Evolutionary conservation across 2,113 vertebrate genomes (phyloP), one percentile per base, ranked within the genome.

Genomic region (Mystacornis crossleyi): DNA sequence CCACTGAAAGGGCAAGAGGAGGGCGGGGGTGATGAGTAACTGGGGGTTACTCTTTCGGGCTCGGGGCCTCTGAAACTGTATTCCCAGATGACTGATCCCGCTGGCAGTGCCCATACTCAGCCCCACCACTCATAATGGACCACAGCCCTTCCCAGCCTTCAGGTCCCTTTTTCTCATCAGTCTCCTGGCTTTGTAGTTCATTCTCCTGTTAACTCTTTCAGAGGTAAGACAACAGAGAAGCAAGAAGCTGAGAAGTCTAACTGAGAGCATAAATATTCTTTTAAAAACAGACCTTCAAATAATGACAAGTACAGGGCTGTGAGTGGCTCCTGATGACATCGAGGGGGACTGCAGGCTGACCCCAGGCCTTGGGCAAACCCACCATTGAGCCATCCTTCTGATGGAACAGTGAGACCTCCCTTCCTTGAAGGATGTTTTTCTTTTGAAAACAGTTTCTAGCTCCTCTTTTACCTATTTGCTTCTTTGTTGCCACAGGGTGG

Each of bases 11-110:
- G 26, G 23, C 58, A 31, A 6, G 62, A 86, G 45, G 10, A 12
- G 5, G 7, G 38, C 3, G 4, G 26, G n/a, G 1, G 2, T 18
- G 36, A 31, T 0, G 4, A 84, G 50, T 24, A 34, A 7, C n/a
- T 58, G 55, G 14, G 14, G 0, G 10, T 9, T 34, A 15, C 34
- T 34, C 8, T 17, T 40, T 28, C 50, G 33, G 65, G 7, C 33
- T 55, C 1, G 1, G 7, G 19, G 31, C 21, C 64, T 72, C 85
- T 61, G 74, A 29, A 69, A 31, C 4, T 3, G 6, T 7, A 12
- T 18, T 55, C 24, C 21, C 51, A n/a, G 53, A 4, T 12, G 42
- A 19, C 12, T 29, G 67, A 65, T 31, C 23, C 79, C 78, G 75
- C 26, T 47, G 64, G 54, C 88, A 88, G 33, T 21, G 58, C 36